These are phyloP conservation scores for Boulengeromyrus knoepffleri DNA, from an alignment of 2,113 vertebrate species.

Conservation along the genomic window DNA sequence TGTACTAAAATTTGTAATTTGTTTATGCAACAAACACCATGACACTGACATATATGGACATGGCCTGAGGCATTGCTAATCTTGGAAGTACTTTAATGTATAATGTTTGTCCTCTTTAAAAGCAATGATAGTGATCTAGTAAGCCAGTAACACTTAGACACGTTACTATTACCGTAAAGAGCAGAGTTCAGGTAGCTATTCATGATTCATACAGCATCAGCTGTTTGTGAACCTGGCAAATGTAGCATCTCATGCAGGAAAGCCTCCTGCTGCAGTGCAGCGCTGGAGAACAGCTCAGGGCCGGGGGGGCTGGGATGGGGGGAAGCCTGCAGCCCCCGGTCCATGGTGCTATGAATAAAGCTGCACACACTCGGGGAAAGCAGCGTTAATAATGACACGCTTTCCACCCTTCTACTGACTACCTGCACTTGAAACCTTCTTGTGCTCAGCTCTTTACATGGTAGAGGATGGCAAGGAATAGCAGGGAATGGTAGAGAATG, in stretches of 20 bases:
- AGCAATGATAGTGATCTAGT: background rate
- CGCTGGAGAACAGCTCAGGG: background rate
- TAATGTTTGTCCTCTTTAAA: background rate
- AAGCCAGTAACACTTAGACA: background rate
- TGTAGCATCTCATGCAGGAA: background rate
- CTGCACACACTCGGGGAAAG: background rate
- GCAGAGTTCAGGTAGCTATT: background rate
- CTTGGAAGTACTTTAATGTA: background rate
- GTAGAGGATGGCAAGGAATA: background rate
- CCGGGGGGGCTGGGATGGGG: background rate
- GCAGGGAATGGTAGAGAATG: too few relatives aligned
- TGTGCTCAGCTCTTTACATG: background rate
- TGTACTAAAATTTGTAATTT: background rate
- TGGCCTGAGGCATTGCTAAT: background rate
- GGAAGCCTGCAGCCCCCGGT: background rate
- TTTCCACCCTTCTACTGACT: background rate
- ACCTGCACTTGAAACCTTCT: background rate
- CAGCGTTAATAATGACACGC: background rate
- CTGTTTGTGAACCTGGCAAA: background rate
- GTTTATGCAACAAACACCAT: background rate
- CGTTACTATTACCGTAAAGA: background rate
- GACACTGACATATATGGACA: background rate
- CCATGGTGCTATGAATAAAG: background rate
- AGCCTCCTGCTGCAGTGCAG: background rate
- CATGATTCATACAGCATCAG: background rate